A percentile compares a stretch with the other conserved stretches of the same genome.
phyloP scores from a whole-genome alignment of 92 coral and sea anemone genomes.

The Micromussa lordhowensis region DNA sequence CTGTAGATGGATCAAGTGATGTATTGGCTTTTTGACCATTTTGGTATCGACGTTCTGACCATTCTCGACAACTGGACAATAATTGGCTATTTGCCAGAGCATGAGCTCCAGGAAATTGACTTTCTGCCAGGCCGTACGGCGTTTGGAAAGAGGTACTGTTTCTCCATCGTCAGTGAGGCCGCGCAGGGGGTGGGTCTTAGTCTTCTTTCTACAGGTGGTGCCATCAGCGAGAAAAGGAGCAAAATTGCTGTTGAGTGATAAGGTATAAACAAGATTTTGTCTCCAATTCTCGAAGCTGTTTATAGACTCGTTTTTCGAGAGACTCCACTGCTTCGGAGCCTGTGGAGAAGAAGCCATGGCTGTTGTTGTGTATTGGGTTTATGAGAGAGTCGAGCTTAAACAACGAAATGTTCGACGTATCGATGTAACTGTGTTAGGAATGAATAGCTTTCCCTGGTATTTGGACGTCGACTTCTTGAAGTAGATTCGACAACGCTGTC shows the following conservation, averaged over 20 bases:
- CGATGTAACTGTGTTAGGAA: conserved; percentile 5
- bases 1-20: no score
- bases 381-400: conserved; percentile 22
- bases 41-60: no score
- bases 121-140: conserved; percentile 36
- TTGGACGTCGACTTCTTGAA: conserved; percentile 9
- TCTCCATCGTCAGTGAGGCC: conserved; percentile 38
- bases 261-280: conserved; percentile 24
- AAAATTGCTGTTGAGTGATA: conserved; percentile 29
- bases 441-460: no score
- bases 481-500: conserved; percentile 39
- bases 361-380: neutral
- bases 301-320: conserved; percentile 30
- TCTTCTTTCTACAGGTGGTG: conserved; percentile 23
- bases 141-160: conserved; percentile 14
- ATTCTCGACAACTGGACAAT: conserved; percentile 25
- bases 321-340: conserved; percentile 50
- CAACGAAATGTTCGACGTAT: conserved; percentile 27
- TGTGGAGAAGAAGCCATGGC: neutral
- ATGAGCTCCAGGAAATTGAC: conserved; percentile 15
- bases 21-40: no score
- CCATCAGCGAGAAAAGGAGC: conserved; percentile 25
- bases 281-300: conserved; percentile 41
- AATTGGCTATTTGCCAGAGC: conserved; percentile 51
- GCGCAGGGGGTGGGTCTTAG: conserved; percentile 25